Conservation (phyloP, 2,888 invertebrate genomes). For the Agonopterix alstromeriana region DNA sequence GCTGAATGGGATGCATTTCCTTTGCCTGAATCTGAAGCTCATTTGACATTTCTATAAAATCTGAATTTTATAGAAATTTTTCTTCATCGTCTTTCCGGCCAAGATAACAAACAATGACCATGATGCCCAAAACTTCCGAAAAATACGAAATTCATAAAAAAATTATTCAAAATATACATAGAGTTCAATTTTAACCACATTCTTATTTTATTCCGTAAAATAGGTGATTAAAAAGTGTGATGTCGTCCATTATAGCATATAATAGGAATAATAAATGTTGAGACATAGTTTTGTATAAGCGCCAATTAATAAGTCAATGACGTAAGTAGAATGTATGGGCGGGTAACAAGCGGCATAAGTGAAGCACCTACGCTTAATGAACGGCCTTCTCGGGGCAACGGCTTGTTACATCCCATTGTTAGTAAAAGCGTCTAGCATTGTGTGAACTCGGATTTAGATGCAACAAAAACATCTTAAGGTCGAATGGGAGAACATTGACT, state of each 20-base stretch:
- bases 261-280: not conserved
- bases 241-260: not conserved
- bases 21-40: too few species aligned
- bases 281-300: not conserved
- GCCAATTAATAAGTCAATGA: conserved; percentile 12
- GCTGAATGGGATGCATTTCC: too few species aligned
- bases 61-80: too few species aligned
- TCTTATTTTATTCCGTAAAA: not conserved
- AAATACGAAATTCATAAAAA: too few species aligned
- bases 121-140: too few species aligned
- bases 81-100: too few species aligned
- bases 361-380: conserved; percentile 35
- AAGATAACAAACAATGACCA: too few species aligned
- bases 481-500: not conserved
- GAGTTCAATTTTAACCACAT: too few species aligned
- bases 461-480: not conserved
- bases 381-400: conserved; percentile 39
- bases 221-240: not conserved
- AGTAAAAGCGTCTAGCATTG: conserved; percentile 16
- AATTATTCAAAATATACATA: too few species aligned
- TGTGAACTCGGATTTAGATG: conserved; percentile 11
- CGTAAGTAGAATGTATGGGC: conserved; percentile 36
- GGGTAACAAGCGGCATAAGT: conserved; percentile 27
- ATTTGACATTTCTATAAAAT: too few species aligned
- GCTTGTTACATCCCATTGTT: conserved; percentile 27